Evolutionary conservation across 2,797 vertebrate genomes (phyloP).

Genomic region (Micropoecilia bifurca): DNA sequence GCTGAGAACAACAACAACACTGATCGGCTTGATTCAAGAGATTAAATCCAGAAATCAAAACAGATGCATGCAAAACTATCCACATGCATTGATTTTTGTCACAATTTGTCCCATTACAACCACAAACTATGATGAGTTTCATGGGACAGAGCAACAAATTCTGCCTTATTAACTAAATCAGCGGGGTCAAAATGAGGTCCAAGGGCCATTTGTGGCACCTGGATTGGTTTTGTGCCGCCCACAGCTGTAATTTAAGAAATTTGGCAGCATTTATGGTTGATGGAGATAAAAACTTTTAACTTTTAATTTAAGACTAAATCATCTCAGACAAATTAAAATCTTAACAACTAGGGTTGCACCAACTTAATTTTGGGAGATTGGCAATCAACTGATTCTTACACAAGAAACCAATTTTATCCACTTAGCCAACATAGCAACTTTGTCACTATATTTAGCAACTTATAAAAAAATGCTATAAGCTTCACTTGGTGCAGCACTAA

Average conservation of each 20-base stretch:
- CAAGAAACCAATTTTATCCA: too few species aligned
- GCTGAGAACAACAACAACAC: not conserved
- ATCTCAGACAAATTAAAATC: not conserved
- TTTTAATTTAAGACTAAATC: not conserved
- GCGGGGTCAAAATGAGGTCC: not conserved
- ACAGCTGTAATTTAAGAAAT: not conserved
- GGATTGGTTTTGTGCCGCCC: too few species aligned
- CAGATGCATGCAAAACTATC: not conserved
- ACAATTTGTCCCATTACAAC: not conserved
- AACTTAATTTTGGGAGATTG: not conserved
- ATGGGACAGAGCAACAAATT: not conserved
- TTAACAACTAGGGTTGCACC: not conserved
- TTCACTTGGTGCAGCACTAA: too few species aligned
- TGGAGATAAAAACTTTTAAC: not conserved
- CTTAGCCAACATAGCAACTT: too few species aligned
- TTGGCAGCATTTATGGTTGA: not conserved
- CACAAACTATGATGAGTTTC: not conserved
- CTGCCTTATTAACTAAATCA: not conserved
- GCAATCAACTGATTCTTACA: too few species aligned
- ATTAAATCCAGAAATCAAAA: slow-evolving; percentile 2
- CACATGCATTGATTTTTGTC: not conserved
- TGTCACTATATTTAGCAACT: too few species aligned
- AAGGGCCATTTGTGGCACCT: not conserved
- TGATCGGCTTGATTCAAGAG: slow-evolving; percentile 4
- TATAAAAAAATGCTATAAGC: too few species aligned